phyloP scores from a whole-genome alignment of 2,113 vertebrate genomes.

The Oreochromis aureus region DNA sequence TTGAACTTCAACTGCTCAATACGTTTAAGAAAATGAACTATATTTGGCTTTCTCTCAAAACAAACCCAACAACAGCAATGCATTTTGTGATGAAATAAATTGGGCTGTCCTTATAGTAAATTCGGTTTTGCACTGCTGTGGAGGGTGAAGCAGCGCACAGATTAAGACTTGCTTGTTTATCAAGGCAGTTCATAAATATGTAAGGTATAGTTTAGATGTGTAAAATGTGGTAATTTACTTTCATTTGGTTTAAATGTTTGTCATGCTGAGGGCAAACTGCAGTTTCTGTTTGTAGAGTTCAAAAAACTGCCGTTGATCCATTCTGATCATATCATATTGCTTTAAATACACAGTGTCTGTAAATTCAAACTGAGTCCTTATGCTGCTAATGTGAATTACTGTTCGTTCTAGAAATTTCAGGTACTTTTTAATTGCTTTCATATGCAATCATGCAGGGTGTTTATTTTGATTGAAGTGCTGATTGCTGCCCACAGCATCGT shows the following conservation, averaged over 20 bases:
- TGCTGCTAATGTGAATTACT: not conserved
- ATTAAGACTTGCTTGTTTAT: not conserved
- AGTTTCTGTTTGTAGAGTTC: not conserved
- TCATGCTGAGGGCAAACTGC: not conserved
- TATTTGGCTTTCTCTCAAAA: not conserved
- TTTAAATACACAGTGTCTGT: not conserved
- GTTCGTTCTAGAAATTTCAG: not conserved
- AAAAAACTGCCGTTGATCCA: not conserved
- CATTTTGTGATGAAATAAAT: not conserved
- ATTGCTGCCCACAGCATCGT: not conserved
- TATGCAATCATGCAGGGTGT: not conserved
- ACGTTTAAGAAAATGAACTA: no score
- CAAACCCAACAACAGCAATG: accelerated
- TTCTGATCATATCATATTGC: not conserved
- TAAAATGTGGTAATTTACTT: not conserved
- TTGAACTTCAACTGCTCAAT: not conserved
- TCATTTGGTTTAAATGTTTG: not conserved
- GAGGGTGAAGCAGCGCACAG: not conserved
- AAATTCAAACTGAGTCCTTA: not conserved
- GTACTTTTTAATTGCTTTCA: not conserved
- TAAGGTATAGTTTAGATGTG: not conserved
- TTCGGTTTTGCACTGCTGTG: not conserved
- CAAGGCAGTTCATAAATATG: not conserved
- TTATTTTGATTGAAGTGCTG: not conserved
- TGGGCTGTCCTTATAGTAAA: not conserved